Base-by-base conservation (phyloP, 1,140 invertebrate species). In the Solenopsis invicta region DNA sequence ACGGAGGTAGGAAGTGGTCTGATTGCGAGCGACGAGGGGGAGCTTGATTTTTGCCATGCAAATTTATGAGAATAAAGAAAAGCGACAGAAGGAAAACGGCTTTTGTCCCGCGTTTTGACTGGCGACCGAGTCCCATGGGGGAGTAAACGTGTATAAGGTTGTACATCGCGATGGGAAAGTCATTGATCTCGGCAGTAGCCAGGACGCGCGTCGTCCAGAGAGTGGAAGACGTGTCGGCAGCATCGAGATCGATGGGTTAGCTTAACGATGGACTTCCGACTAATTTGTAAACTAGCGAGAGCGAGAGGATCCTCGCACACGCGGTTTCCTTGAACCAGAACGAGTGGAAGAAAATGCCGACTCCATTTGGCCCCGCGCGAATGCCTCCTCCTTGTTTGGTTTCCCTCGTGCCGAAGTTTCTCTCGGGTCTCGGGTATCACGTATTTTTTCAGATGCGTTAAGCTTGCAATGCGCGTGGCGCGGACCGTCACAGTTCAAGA, bases 31-130 rank as follows among this genome's bases (percentile, higher is more conserved):
- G 61, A 67, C 77, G 24, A 81, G 82, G 89, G 81, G 87, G 77
- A 84, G 71, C 67, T 75, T 67, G 90, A 91, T 90, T 91, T 87
- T 90, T 85, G 90, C 64, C 88, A 88, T 91, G 88, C 90, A 88
- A 91, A 92, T 92, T 90, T 74, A 59, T 52, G 56, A 59, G 45
- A 85, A 64, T 78, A 71, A 88, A 77, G 64, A 69, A 88, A 54
- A 74, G 71, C 62, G 37, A 59, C n/a, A 37, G 62, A 77, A 77
- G 64, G 29, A 80, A 67, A 67, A 69, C 37, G 9, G 85, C 64
- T 80, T 59, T 67, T 82, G 66, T 69, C 41, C 41, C 67, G 52
- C 67, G 24, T 82, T 82, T 82, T 61, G 67, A 82, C 80, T 61
- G 52, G 52, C 80, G 67, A 67, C 54, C 66, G 18, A 34, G 24